Conservation (phyloP, 2,888 invertebrate genomes). For the Agrotis clavis region DNA sequence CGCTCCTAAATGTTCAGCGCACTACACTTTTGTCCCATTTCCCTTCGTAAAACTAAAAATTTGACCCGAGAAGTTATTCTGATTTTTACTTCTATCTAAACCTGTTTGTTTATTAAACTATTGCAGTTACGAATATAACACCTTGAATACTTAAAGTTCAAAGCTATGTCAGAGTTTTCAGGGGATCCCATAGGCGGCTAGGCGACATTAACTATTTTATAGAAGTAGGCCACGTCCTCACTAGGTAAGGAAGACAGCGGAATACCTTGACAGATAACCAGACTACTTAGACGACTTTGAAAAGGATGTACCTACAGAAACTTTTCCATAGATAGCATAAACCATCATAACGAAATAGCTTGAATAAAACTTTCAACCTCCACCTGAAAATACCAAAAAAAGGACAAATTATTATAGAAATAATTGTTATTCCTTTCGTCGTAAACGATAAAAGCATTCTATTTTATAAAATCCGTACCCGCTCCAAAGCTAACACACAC, state of each 20-base stretch:
- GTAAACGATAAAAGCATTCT: not conserved
- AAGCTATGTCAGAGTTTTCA: too few species aligned
- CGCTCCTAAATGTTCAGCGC: constrained; percentile 11
- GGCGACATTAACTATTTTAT: too few species aligned
- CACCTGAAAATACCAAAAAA: not conserved
- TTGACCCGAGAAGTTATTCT: not conserved
- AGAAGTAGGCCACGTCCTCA: too few species aligned
- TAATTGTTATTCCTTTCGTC: not conserved
- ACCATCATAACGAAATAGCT: too few species aligned
- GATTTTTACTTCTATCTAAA: not conserved
- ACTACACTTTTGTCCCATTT: constrained; percentile 5
- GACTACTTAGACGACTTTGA: too few species aligned
- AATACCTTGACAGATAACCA: too few species aligned
- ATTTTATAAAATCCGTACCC: constrained; percentile 4
- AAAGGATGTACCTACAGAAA: too few species aligned
- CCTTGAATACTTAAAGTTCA: too few species aligned
- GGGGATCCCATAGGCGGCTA: too few species aligned
- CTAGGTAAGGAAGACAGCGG: too few species aligned
- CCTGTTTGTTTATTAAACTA: too few species aligned
- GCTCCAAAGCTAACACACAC: constrained; percentile 12
- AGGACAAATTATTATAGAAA: not conserved
- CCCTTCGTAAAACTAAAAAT: not conserved
- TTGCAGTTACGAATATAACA: not conserved
- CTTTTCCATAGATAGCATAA: too few species aligned
- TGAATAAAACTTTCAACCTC: not conserved